Conservation (phyloP, 2,797 vertebrate genomes). For the Setipinna tenuifilis region DNA sequence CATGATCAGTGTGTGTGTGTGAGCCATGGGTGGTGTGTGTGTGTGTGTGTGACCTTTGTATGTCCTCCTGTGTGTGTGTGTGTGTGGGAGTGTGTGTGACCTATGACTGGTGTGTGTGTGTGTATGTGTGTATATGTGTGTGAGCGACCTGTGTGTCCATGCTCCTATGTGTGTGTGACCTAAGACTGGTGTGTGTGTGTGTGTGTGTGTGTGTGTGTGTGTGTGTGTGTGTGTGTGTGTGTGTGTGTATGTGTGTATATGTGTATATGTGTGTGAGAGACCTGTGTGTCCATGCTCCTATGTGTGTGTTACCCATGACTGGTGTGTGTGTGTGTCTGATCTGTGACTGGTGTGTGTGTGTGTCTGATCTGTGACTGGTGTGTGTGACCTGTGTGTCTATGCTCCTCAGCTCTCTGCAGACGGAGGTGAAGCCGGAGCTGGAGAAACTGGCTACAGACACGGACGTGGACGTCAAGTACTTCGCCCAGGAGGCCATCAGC, state of each 20-base stretch:
- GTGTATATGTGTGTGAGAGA: too few species aligned
- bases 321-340: too few species aligned
- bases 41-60: too few species aligned
- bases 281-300: too few species aligned
- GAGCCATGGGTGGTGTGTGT: too few species aligned
- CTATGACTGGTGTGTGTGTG: too few species aligned
- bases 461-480: conserved; percentile 93
- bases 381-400: not conserved
- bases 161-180: not conserved
- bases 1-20: too few species aligned
- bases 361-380: conserved; percentile 26
- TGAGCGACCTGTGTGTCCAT: not conserved
- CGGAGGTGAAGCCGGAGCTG: conserved; percentile 86
- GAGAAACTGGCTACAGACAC: conserved; percentile 87
- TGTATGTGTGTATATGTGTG: not conserved
- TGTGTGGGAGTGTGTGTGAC: not conserved
- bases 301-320: too few species aligned
- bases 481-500: conserved; percentile 90
- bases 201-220: too few species aligned
- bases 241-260: too few species aligned
- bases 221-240: too few species aligned
- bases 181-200: too few species aligned
- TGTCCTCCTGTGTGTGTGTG: not conserved
- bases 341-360: not conserved
- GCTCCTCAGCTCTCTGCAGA: conserved; percentile 79